Evolutionary conservation across 2,113 vertebrate species (phyloP), one percentile per base, ranked within the genome.

Genomic region (Nothoprocta perdicaria): DNA sequence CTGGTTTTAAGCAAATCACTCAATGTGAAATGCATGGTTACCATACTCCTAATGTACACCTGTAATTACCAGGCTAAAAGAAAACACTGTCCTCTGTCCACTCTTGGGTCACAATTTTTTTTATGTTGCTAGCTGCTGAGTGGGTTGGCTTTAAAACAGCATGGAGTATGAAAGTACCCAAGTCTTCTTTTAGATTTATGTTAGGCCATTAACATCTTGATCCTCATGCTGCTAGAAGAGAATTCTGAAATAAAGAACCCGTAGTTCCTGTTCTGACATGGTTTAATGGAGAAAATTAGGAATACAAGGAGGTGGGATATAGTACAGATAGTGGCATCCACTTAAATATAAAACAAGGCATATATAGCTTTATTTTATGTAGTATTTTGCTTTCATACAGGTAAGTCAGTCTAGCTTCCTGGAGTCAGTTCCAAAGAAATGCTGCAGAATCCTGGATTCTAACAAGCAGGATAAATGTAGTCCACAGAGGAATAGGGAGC

Each of bases 1-100:
- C 52, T 50, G 40, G 43, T 69, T 80, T 60, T 40, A 53, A 50
- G 8, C 29, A 73, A 35, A 48, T 21, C 33, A 61, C 53, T 45
- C 26, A 4, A 7, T 0, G 3, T 45, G 58, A 85, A 86, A 22
- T 50, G 29, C 12, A 18, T 0, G 0, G 24, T 57, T 15, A 57
- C 29, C 15, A 6, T 57, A 9, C 14, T 31, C 27, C 27, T 31
- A 57, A 31, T 18, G 29, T 57, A 57, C 27, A 29, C 14, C 9
- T 57, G 17, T 23, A 76, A 86, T 43, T 1, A 6, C 9, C 13
- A 35, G 40, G 80, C 57, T 62, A 22, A 61, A 31, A 41, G 21
- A 57, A 60, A 74, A 57, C 15, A 4, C 45, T 14, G 71, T 84
- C 21, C 41, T 40, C 38, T 53, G 38, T 17, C 26, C 26, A 2